phyloP scores from a whole-genome alignment of 2,797 vertebrate genomes.

The Muscicapa comitata region DNA sequence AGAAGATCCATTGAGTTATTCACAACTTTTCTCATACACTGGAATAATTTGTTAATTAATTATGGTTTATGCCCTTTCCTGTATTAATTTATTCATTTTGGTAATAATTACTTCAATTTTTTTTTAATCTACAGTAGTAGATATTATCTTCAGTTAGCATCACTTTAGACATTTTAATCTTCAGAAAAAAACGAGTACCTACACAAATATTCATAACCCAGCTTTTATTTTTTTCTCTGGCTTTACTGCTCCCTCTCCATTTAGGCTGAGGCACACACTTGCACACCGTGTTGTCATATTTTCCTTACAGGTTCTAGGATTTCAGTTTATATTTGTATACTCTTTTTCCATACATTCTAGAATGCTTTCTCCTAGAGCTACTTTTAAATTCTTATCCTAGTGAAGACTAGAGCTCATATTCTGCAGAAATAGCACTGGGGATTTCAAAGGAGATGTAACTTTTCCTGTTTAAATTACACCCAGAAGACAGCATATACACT shows the following conservation, averaged over 20 bases:
- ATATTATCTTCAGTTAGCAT: background rate
- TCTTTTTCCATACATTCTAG: background rate
- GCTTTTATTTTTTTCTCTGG: background rate
- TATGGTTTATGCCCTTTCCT: background rate
- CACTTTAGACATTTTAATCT: background rate
- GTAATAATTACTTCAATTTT: background rate
- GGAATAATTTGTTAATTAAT: background rate
- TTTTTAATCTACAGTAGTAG: background rate
- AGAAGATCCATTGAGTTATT: fast-evolving
- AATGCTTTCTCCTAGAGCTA: background rate
- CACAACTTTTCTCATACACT: background rate
- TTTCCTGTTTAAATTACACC: background rate
- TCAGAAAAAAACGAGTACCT: background rate
- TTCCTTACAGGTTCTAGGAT: background rate
- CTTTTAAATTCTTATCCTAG: background rate
- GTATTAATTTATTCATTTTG: background rate
- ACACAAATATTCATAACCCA: background rate
- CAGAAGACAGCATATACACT: background rate
- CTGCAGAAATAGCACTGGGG: background rate
- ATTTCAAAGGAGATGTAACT: background rate
- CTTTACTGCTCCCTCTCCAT: background rate
- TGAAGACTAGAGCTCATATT: background rate
- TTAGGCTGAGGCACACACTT: background rate
- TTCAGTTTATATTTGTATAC: background rate
- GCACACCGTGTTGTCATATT: background rate